Base-by-base conservation (phyloP, 1,140 invertebrate species). In the Drosophila subobscura region DNA sequence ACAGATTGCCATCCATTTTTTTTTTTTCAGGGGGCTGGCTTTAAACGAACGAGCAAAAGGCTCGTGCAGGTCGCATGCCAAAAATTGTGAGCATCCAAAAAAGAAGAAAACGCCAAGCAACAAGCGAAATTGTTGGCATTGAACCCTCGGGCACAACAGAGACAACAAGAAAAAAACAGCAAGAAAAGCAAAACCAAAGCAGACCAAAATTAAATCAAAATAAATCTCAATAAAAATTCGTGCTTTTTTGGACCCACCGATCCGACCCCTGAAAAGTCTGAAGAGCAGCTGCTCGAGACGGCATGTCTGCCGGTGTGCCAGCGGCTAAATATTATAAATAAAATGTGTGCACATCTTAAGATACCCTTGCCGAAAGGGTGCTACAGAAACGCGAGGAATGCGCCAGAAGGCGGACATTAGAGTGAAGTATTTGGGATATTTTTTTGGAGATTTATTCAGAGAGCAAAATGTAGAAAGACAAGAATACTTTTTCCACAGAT, bases 41-140 rank as follows among this genome's bases (percentile, higher is more conserved):
- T 78, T 46, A 71, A 73, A 52, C 71, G 45, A 49, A 56, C 49
- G 52, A 42, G 37, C 44, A 64, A 73, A 77, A 85, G 81, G 81
- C 81, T 86, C 81, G 81, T 86, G 81, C 81, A 86, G 83, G 81
- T 86, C 81, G 81, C 81, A 86, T 86, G 81, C 81, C 81, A 78
- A 76, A 75, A 72, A 49, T 51, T 49, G 53, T 33, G 29, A 33
- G 29, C 29, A 47, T 14, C n/a, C 56, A 41, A 70, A 63, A 52
- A 41, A 57, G 57, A 73, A 70, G 37, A 54, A 49, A 59, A 59
- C 37, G 68, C 67, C 70, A 58, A 64, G 8, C 8, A 67, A 61
- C 71, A 46, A 64, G 66, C 65, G 70, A 67, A 85, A 72, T 77
- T 88, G 58, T 78, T 86, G 83, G 83, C 83, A 86, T 86, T 86